These are phyloP conservation scores for Crocuta crocuta DNA, from an alignment of 2,113 vertebrate species.

Conservation along the genomic window DNA sequence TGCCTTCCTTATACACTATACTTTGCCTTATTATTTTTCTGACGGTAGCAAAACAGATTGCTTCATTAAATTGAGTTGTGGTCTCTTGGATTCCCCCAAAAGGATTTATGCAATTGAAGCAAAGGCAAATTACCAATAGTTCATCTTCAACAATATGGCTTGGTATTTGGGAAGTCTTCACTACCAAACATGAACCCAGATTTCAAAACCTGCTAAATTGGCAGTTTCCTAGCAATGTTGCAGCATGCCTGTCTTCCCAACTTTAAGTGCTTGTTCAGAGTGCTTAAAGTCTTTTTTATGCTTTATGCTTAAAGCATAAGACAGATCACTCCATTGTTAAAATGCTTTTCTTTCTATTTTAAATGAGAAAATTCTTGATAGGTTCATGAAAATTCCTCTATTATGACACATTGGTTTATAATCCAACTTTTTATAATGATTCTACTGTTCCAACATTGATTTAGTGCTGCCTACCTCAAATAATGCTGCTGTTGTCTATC, in stretches of 20 bases:
- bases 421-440: neutral
- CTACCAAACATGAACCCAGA: neutral
- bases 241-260: neutral
- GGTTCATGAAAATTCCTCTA: neutral
- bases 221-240: neutral
- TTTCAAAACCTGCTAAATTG: neutral
- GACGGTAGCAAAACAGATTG: slow-evolving; percentile 22
- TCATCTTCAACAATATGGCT: neutral
- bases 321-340: neutral
- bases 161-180: neutral
- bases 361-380: neutral
- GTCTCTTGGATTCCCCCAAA: slow-evolving; percentile 17
- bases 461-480: neutral
- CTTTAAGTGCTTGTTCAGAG: neutral
- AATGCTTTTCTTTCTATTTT: slow-evolving; percentile 20
- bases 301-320: neutral
- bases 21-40: slow-evolving; percentile 23
- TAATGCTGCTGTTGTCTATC: neutral
- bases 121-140: slow-evolving; percentile 38
- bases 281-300: neutral
- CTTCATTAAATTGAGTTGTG: slow-evolving; percentile 57
- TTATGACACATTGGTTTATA: neutral
- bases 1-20: slow-evolving; percentile 5
- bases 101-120: slow-evolving; percentile 34
- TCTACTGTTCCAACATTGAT: neutral